Percentiles rank a stretch among this genome's conserved stretches.
These are phyloP conservation scores for Typhlichthys eigenmanni DNA, from an alignment of 2,797 vertebrate genomes.

Conservation along the genomic window DNA sequence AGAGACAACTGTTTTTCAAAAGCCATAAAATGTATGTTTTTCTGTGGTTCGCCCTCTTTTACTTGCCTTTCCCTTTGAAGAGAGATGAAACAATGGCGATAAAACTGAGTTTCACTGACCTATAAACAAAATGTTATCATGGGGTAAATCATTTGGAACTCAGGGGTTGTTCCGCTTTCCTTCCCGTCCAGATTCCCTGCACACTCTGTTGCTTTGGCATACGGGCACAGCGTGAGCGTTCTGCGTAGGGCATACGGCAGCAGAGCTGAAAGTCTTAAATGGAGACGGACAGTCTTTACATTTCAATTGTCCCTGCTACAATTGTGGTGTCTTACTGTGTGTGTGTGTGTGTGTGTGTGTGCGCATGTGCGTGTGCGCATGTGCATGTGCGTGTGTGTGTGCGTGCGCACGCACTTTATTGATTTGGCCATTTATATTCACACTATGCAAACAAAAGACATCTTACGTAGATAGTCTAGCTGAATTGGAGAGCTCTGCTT, in stretches of 20 bases:
- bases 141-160: conserved; percentile 5
- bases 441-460: too few relatives aligned
- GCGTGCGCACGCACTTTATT: neutral
- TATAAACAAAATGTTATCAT: conserved; percentile 29
- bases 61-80: conserved; percentile 31
- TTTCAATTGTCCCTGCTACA: conserved; percentile 30
- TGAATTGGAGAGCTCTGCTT: too few relatives aligned
- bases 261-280: conserved; percentile 10
- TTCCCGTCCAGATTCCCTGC: conserved; percentile 26
- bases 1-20: neutral
- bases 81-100: conserved; percentile 34
- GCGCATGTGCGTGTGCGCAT: neutral
- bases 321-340: conserved; percentile 5
- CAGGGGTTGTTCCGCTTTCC: too few relatives aligned
- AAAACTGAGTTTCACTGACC: neutral
- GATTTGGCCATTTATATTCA: neutral
- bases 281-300: conserved; percentile 24
- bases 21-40: conserved; percentile 19
- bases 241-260: conserved; percentile 6
- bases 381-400: neutral
- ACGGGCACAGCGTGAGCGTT: conserved; percentile 16
- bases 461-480: too few relatives aligned
- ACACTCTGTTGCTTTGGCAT: conserved; percentile 17
- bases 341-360: neutral
- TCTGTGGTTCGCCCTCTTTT: conserved; percentile 44